These are phyloP conservation scores for Rhombomys opimus DNA, from an alignment of 2,113 vertebrate species.

Conservation along the genomic window DNA sequence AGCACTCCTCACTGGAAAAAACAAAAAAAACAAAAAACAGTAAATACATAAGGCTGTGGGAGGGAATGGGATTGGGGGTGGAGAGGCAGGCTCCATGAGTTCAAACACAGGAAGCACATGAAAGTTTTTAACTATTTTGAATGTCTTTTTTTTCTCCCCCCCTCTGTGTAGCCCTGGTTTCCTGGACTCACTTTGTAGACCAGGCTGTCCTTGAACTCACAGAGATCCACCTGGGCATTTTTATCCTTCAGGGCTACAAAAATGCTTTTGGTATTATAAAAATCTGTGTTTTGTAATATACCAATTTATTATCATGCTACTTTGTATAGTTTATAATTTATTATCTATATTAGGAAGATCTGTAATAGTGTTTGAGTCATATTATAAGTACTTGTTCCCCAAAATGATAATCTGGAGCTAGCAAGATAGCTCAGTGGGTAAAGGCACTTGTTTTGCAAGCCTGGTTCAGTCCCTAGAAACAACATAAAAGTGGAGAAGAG, in stretches of 20 bases:
- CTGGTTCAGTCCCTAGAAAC: not conserved
- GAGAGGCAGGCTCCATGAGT: not conserved
- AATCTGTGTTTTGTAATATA: constrained; percentile 3
- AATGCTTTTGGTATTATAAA: not conserved
- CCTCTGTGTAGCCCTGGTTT: no score
- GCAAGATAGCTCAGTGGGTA: not conserved
- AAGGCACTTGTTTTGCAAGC: not conserved
- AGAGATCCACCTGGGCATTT: not conserved
- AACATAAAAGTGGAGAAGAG: not conserved
- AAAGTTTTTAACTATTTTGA: not conserved
- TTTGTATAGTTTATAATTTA: not conserved
- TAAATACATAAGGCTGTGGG: no score
- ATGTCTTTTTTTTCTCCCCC: not conserved
- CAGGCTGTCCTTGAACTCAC: no score
- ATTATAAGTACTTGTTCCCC: not conserved
- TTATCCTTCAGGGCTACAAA: not conserved
- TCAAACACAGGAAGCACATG: not conserved
- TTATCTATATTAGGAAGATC: constrained; percentile 9
- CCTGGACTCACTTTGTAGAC: no score
- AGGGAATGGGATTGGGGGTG: not conserved
- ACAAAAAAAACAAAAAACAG: not conserved
- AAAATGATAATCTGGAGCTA: not conserved
- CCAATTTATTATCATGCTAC: constrained; percentile 1
- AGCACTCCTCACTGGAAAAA: not conserved
- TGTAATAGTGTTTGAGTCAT: constrained; percentile 17